Conservation (phyloP, 2,888 invertebrate species). For the Sesamia inferens region DNA sequence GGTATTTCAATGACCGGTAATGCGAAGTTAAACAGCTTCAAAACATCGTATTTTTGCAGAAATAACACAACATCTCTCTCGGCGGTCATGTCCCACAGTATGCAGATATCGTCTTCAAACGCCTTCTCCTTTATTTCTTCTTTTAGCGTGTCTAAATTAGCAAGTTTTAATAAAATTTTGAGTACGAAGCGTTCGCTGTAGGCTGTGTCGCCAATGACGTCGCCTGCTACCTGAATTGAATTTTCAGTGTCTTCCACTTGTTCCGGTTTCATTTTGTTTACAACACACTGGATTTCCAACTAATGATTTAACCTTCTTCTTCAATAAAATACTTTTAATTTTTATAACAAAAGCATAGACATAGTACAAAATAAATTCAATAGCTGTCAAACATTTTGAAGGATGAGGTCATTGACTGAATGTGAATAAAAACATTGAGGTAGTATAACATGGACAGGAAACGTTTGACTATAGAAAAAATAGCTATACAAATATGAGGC, state of each 20-base stretch:
- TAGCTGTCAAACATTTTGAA: constrained; percentile 31
- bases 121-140: constrained; percentile 90
- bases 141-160: constrained; percentile 84
- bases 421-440: constrained; percentile 5
- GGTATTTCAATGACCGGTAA: constrained; percentile 90
- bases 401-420: constrained; percentile 4
- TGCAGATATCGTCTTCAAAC: constrained; percentile 93
- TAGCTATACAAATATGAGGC: too few relatives aligned
- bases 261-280: constrained; percentile 74
- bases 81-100: constrained; percentile 96
- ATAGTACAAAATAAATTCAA: background rate
- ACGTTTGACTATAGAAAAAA: too few relatives aligned
- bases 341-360: constrained; percentile 5
- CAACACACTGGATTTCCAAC: background rate
- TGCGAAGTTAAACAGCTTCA: constrained; percentile 91
- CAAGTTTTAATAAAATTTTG: constrained; percentile 91
- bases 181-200: constrained; percentile 94
- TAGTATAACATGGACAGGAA: too few relatives aligned
- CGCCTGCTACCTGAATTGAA: constrained; percentile 90
- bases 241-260: constrained; percentile 63
- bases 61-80: constrained; percentile 94
- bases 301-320: constrained; percentile 16
- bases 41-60: constrained; percentile 92
- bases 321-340: constrained; percentile 21
- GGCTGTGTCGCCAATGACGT: constrained; percentile 94